Evolutionary conservation across 2,797 vertebrate species (phyloP), one percentile per base, ranked within the genome.

Genomic region (Neopelma chrysocephalum): DNA sequence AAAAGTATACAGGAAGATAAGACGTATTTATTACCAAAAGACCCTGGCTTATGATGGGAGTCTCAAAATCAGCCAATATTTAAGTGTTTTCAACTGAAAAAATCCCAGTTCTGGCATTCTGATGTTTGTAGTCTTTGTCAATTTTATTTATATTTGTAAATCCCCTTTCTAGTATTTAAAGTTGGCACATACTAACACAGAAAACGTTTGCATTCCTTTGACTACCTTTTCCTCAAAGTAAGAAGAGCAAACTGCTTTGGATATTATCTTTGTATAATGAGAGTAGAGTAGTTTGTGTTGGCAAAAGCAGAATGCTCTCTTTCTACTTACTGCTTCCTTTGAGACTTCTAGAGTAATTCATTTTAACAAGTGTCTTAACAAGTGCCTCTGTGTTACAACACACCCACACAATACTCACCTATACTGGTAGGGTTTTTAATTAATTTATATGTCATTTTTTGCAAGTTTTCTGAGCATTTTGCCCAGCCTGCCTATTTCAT

Each of bases 181-280:
- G 23, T 19, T 60, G 43, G 31, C 18, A 36, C 3, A 10, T 45
- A 64, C n/a, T 20, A 85, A 43, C 25, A 26, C 23, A 70, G 57
- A 38, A 80, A 65, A 71, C 56, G 9, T 58, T 32, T 32, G 38
- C 25, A 78, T 75, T 87, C 21, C 57, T 86, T 65, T 43, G 61
- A 90, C 38, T 48, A 69, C 6, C 0, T 45, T 72, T 69, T 89
- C 73, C 76, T 88, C 72, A 48, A 90, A 92, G 65, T 18, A 76
- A 71, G 84, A 90, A 18, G 64, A 93, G 38, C 40, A 77, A 78
- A 80, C 0, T 0, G 68, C 45, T 92, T 83, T 78, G 68, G 77
- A 89, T 84, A 78, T 90, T 85, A 94, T 86, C 91, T 94, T 71
- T 81, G 82, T 64, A 95, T 93, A 81, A 94, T 22, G 29, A 92